Base-by-base conservation (phyloP, 2,113 vertebrate species). In the Aramus guarauna region DNA sequence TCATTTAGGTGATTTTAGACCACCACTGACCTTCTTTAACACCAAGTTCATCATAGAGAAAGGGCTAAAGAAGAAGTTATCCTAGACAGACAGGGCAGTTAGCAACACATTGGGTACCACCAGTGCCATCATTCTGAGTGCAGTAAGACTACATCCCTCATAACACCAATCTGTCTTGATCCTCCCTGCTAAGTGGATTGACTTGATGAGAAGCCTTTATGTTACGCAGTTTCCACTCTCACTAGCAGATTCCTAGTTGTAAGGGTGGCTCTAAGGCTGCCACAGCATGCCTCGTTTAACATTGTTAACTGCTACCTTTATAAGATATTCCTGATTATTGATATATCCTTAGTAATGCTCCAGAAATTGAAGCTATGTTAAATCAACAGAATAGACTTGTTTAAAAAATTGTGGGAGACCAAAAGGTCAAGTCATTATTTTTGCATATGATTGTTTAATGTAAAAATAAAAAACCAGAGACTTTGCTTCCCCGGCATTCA, bases 391-490 rank as follows among this genome's bases (percentile, higher is more conserved):
- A 83, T 2, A 62, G 86, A 21, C 32, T 86, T 96, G 14, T 88
- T 78, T 88, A 91, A 97, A 78, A 60, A 92, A 93, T 72, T 86
- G 36, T 88, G 64, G 45, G 73, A 95, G 36, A 81, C 64, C 72
- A 86, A 94, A 94, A 97, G 88, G 90, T 64, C 82, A 94, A 78
- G 36, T 64, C 36, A 93, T 89, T 93, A 92, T n/a, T 94, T 96
- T 93, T 91, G 59, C 30, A 30, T 88, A 74, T 62, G 55, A 53
- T 93, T 45, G 76, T 92, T 95, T 93, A 97, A 96, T 94, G 88
- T 80, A 93, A 94, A 97, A 96, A 88, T 94, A 91, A 94, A 96
- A 97, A 77, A 11, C 2, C 20, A 43, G 45, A 67, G 37, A 32
- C 21, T 80, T 90, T 92, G 21, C 59, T 85, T 88, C 48, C 22